Percentiles rank a stretch among this genome's conserved stretches.
phyloP scores from a whole-genome alignment of 64 coral and sea anemone species.

The Hydrozoanthus tunicans region DNA sequence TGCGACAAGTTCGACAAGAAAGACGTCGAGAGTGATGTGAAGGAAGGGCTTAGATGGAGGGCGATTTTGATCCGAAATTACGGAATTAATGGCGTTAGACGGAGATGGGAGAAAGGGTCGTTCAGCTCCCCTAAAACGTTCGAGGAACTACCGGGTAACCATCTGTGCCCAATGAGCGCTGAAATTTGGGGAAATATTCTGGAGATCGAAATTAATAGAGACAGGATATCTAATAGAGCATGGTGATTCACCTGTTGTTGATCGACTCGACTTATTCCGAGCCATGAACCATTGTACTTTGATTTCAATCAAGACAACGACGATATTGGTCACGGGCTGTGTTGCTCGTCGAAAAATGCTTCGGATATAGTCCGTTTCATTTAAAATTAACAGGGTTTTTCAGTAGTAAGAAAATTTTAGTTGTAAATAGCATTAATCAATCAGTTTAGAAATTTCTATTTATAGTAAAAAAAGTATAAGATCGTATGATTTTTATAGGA shows the following conservation, averaged over 20 bases:
- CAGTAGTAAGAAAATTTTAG: too few species aligned
- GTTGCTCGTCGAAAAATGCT: too few species aligned
- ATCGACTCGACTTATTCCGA: not conserved
- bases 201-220: constrained; percentile 73
- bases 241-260: not conserved
- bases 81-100: constrained; percentile 64
- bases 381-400: too few species aligned
- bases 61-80: constrained; percentile 76
- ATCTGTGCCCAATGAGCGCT: constrained; percentile 56
- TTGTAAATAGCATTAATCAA: too few species aligned
- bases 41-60: constrained; percentile 68
- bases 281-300: not conserved
- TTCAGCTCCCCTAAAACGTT: constrained; percentile 60
- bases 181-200: constrained; percentile 91
- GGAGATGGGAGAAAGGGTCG: constrained; percentile 75
- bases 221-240: constrained; percentile 13
- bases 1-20: constrained; percentile 57
- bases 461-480: too few species aligned
- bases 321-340: too few species aligned
- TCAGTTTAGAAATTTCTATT: too few species aligned
- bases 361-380: too few species aligned
- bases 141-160: constrained; percentile 69
- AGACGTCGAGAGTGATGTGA: constrained; percentile 42
- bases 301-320: not conserved
- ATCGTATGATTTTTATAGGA: too few species aligned